These are phyloP conservation scores for Phortica okadai DNA, from an alignment of 2,888 invertebrate genomes.

Conservation along the genomic window DNA sequence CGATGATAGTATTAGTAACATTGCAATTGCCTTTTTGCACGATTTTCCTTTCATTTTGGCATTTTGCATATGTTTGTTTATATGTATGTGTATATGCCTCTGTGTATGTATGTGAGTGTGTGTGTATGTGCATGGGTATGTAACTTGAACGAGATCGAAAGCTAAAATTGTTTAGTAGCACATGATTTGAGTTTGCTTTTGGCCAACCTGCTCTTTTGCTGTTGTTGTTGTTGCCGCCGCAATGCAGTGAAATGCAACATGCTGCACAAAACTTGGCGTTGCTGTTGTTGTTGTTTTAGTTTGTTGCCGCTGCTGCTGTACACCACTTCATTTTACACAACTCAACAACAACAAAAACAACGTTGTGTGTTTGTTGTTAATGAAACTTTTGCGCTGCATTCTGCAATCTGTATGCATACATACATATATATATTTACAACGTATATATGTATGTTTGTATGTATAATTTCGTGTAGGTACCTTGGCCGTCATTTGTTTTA, in stretches of 20 bases:
- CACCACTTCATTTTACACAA: no score
- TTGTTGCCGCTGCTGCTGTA: neutral
- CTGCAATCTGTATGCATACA: neutral
- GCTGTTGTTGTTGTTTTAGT: constrained; percentile 6
- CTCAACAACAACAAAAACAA: no score
- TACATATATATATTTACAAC: neutral
- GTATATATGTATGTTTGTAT: constrained; percentile 35
- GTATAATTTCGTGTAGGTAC: neutral
- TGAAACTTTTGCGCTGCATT: constrained; percentile 12
- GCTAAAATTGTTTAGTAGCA: constrained; percentile 14
- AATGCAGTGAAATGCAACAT: neutral
- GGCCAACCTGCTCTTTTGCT: neutral
- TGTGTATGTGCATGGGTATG: neutral
- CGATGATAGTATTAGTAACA: neutral
- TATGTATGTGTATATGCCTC: neutral
- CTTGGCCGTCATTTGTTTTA: constrained; percentile 21
- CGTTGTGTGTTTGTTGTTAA: neutral
- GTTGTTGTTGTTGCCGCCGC: neutral
- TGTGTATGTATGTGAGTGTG: neutral
- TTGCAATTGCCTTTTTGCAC: constrained; percentile 21
- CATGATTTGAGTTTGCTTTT: constrained; percentile 18
- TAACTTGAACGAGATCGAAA: constrained; percentile 19
- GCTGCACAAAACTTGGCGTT: neutral
- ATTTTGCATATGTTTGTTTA: constrained; percentile 17
- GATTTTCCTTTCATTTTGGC: constrained; percentile 35